Base-by-base conservation (phyloP, 2,888 invertebrate genomes). In the Ichneumon xanthorius region DNA sequence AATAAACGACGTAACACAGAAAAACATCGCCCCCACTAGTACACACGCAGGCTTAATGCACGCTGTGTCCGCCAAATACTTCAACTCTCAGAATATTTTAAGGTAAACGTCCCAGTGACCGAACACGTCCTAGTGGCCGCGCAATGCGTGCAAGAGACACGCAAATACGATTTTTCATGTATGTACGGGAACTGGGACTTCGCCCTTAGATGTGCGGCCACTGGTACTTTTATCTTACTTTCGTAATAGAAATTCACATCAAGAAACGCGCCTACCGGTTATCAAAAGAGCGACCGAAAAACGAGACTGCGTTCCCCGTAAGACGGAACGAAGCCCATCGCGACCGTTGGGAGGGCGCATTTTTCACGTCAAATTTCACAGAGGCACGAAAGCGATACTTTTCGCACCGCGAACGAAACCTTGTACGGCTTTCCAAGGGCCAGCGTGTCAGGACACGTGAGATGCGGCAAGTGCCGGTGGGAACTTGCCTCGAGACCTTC, bases 371-470 rank as follows among this genome's bases (percentile, higher is more conserved):
- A 40, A 63, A 61, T 70, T 83, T 70, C 22, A 11, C 70, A 22
- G 58, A 58, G 58, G n/a, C 14, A 58, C 45, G 61, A 73, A 72
- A 65, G 67, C 72, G 63, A 76, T 80, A 53, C 40, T 58, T 85
- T 80, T 87, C 80, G 68, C 72, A 80, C 86, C 85, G 33, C 85
- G 76, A 82, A 65, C 68, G 67, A 55, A 82, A 88, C 85, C 87
- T 89, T 87, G 83, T 88, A 88, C 61, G 89, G 89, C 40, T 79
- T 79, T 37, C 16, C 58, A n/a, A 19, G 40, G n/a, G n/a, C 5
- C 19, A n/a, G 33, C 33, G 61, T 16, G 61, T 30, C 26, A 5
- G 26, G 58, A 26, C 58, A 58, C 61, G 61, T 26, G 33, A 61
- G 33, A 33, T 26, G 14, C 14, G 45, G 40, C 40, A 40, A 40